These are phyloP conservation scores for Gymnogyps californianus DNA, from an alignment of 2,113 vertebrate genomes.

Conservation along the genomic window DNA sequence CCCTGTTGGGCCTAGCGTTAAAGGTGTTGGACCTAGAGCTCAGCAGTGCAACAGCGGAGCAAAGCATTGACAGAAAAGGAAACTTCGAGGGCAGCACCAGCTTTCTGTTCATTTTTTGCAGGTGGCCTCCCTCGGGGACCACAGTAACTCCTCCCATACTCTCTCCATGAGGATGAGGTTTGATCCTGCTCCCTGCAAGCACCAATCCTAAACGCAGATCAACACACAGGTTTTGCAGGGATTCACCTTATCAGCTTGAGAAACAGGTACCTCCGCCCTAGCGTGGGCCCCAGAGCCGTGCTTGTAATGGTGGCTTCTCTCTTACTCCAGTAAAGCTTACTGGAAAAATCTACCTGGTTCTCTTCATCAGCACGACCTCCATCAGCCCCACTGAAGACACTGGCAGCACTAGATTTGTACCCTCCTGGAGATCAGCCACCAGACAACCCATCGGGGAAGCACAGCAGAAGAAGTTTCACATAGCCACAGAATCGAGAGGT, in stretches of 20 bases:
- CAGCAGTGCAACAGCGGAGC: neutral
- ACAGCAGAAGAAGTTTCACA: neutral
- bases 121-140: neutral
- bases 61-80: neutral
- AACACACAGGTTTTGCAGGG: neutral
- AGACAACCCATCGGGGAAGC: neutral
- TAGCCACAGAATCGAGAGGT: neutral
- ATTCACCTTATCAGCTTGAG: neutral
- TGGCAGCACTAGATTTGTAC: neutral
- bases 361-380: neutral
- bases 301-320: neutral
- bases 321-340: neutral
- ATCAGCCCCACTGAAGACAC: neutral
- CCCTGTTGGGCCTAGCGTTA: neutral
- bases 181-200: neutral
- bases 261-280: neutral
- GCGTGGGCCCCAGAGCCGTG: accelerated
- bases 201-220: neutral
- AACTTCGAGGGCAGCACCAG: neutral
- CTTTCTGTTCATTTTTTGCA: neutral
- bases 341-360: neutral
- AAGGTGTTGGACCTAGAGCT: neutral
- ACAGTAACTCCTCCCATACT: neutral
- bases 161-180: neutral
- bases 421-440: neutral